Evolutionary conservation across 2,113 vertebrate genomes (phyloP), one percentile per base, ranked within the genome.

Genomic region (Caretta caretta): DNA sequence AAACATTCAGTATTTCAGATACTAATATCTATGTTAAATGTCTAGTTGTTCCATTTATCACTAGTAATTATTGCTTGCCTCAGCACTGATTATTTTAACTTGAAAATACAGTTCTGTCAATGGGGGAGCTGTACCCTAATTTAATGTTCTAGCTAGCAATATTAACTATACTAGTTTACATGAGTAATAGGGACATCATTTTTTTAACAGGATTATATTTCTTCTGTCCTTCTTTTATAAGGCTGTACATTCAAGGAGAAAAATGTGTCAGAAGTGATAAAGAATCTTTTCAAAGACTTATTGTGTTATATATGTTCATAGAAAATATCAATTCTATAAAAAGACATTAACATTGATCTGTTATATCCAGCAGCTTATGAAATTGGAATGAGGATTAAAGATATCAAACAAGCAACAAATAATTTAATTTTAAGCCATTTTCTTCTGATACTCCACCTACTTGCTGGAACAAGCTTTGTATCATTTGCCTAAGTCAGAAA

Each of bases 271-370:
- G 84, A 90, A 96, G 20, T 94, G 31, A 94, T 50, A 86, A 89
- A 94, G 83, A 46, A 86, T 11, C 20, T 92, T 94, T 97, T 84
- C 50, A 1, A 57, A 91, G 84, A 96, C 96, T 87, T 95, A 94
- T 86, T 93, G 19, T 86, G 9, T 42, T 95, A 80, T n/a, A 54
- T 85, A 50, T 72, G 35, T 86, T 92, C 93, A 93, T 93, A 83
- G 75, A 93, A 95, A 93, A 95, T 88, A 95, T 56, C 16, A 95
- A 69, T 96, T 93, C 29, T 80, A 90, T 92, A 93, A 96, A 92
- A 90, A 92, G 6, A 59, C 10, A 89, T 94, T 95, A 90, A 94
- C 27, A 49, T 80, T 88, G 78, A 89, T 96, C 95, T 97, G 27
- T 95, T 89, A 86, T 83, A 94, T 65, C 4, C 1, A 62, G 29